Conservation (phyloP, 2,797 vertebrate species). For the Tiaroga cobitis region DNA sequence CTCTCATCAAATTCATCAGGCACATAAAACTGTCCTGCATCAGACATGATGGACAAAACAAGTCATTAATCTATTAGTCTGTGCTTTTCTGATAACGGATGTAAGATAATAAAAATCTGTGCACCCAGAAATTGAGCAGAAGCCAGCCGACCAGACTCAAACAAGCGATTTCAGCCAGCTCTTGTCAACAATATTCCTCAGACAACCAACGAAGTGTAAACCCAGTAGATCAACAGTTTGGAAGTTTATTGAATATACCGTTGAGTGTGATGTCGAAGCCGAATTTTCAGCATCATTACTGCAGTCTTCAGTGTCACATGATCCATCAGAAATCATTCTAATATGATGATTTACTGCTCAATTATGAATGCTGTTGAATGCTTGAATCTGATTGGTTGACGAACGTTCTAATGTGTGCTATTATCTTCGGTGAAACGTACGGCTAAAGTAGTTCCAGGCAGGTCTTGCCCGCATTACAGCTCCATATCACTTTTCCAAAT, state of each 20-base stretch:
- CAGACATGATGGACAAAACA: background rate
- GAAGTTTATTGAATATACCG: background rate
- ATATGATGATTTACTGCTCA: too few species aligned
- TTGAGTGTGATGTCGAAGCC: background rate
- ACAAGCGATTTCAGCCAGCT: background rate
- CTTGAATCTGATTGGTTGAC: too few species aligned
- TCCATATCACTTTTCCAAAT: too few species aligned
- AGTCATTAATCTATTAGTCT: background rate
- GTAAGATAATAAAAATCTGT: background rate
- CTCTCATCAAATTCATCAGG: constrained; percentile 56
- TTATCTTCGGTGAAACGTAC: too few species aligned
- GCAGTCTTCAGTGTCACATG: background rate
- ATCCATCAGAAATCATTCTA: background rate
- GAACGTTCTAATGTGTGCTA: too few species aligned
- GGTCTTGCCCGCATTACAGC: too few species aligned
- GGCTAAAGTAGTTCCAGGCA: too few species aligned
- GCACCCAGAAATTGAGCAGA: background rate
- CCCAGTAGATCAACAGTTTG: background rate
- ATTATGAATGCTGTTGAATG: too few species aligned
- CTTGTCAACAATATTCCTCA: background rate
- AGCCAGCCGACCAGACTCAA: background rate
- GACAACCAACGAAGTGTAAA: background rate
- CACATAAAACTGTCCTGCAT: constrained; percentile 69
- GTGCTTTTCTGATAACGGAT: background rate
- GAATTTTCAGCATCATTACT: background rate